Evolutionary conservation across 2,888 invertebrate species (phyloP).

Genomic region (Heliconius ismenius): DNA sequence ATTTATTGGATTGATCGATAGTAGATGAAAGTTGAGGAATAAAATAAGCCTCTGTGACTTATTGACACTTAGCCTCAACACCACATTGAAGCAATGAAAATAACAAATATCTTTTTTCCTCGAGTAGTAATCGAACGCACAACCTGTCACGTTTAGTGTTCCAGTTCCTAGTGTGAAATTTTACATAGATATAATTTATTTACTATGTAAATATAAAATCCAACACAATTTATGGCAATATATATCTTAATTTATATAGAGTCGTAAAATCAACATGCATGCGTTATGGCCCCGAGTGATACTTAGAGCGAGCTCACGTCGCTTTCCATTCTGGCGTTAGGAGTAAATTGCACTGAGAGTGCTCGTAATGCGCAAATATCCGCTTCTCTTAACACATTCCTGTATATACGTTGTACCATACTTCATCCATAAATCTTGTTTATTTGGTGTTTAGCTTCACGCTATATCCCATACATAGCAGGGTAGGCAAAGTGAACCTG

Average conservation of each 20-base stretch:
- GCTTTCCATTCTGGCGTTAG: slow-evolving; percentile 66
- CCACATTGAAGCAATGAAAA: too few relatives aligned
- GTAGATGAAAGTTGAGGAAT: too few relatives aligned
- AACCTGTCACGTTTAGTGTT: too few relatives aligned
- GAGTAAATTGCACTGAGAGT: slow-evolving; percentile 68
- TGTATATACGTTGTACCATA: not conserved
- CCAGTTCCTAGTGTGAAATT: too few relatives aligned
- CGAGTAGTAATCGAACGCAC: too few relatives aligned
- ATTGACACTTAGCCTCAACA: too few relatives aligned
- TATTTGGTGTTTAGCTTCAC: not conserved
- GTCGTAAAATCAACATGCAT: slow-evolving; percentile 33
- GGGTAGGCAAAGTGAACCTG: too few relatives aligned
- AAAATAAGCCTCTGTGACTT: too few relatives aligned
- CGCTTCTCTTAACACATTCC: slow-evolving; percentile 46
- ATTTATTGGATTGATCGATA: too few relatives aligned
- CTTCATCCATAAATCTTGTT: slow-evolving; percentile 1
- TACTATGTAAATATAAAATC: not conserved
- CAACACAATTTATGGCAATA: not conserved
- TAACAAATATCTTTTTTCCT: too few relatives aligned
- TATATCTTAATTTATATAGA: not conserved
- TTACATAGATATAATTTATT: not conserved
- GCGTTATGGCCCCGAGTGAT: slow-evolving; percentile 53
- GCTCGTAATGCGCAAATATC: slow-evolving; percentile 65
- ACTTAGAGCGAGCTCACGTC: slow-evolving; percentile 68
- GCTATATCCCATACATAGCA: too few relatives aligned